A percentile compares a stretch with the other conserved stretches of the same genome.
Conservation (phyloP, 1,140 invertebrate species). For the Lasioglossum baleicum region DNA sequence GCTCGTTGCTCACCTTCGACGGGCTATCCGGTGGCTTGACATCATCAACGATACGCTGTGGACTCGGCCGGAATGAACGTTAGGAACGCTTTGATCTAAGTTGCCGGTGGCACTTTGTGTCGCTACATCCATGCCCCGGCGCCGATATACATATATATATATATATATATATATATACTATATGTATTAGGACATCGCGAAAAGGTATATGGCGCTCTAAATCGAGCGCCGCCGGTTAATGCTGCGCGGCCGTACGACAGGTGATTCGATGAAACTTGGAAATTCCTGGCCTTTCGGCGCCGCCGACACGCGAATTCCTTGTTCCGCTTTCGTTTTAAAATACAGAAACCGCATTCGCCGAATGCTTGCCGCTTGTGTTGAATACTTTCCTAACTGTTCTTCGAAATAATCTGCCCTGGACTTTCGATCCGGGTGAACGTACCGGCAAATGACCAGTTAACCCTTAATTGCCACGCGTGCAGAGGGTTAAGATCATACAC, state of each 20-base stretch:
- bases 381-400: background rate
- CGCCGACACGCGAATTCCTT: background rate
- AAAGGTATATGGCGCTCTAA: constrained; percentile 25
- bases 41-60: constrained; percentile 55
- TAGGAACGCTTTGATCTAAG: constrained; percentile 66
- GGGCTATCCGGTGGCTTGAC: constrained; percentile 53
- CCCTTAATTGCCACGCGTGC: no score
- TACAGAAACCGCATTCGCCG: no score
- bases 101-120: constrained; percentile 33
- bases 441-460: no score
- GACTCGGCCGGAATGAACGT: constrained; percentile 69
- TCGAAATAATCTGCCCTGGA: no score
- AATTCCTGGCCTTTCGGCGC: constrained; percentile 10
- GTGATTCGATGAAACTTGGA: constrained; percentile 32
- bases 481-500: no score
- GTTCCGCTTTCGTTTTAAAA: constrained; percentile 7
- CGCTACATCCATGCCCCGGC: background rate
- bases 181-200: constrained; percentile 20
- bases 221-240: constrained; percentile 25
- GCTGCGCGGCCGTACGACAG: constrained; percentile 26
- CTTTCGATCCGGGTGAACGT: no score
- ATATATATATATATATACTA: constrained; percentile 13
- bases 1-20: constrained; percentile 36
- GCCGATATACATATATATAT: constrained; percentile 29
- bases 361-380: background rate